phyloP scores from a whole-genome alignment of 92 coral and sea anemone species.

The Blastomussa wellsi region DNA sequence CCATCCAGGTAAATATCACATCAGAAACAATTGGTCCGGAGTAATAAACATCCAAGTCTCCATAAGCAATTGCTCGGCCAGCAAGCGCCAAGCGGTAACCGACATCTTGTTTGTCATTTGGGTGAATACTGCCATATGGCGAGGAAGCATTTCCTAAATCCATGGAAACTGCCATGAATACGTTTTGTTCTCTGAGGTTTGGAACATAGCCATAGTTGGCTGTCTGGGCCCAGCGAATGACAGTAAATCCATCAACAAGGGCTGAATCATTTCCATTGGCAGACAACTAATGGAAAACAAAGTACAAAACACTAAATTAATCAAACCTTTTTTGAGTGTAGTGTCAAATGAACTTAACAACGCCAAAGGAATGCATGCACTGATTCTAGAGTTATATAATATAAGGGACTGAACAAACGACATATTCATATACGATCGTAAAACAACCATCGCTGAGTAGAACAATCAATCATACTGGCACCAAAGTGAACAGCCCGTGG shows the following conservation, averaged over 20 bases:
- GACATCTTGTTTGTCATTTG: constrained; percentile 92
- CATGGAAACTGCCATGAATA: constrained; percentile 98
- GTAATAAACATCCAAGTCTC: constrained; percentile 73
- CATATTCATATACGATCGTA: too few relatives aligned
- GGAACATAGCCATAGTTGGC: constrained; percentile 96
- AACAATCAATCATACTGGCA: too few relatives aligned
- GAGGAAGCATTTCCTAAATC: constrained; percentile 92
- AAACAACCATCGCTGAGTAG: too few relatives aligned
- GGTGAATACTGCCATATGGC: constrained; percentile 91
- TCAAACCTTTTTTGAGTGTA: not conserved
- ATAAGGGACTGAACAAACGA: not conserved
- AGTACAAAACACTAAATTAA: not conserved
- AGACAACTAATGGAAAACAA: constrained; percentile 63
- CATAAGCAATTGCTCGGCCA: constrained; percentile 89
- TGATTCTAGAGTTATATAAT: not conserved
- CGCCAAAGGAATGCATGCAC: not conserved
- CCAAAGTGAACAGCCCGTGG: too few relatives aligned
- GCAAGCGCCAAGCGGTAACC: constrained; percentile 89
- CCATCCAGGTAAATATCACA: constrained; percentile 28
- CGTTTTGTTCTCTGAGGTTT: constrained; percentile 70
- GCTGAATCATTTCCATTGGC: constrained; percentile 55
- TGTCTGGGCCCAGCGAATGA: constrained; percentile 99
- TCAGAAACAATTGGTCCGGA: constrained; percentile 82
- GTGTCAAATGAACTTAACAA: not conserved
- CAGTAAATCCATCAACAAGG: constrained; percentile 70